phyloP scores from a whole-genome alignment of 1,140 invertebrate genomes.

The Drosophila rufa region DNA sequence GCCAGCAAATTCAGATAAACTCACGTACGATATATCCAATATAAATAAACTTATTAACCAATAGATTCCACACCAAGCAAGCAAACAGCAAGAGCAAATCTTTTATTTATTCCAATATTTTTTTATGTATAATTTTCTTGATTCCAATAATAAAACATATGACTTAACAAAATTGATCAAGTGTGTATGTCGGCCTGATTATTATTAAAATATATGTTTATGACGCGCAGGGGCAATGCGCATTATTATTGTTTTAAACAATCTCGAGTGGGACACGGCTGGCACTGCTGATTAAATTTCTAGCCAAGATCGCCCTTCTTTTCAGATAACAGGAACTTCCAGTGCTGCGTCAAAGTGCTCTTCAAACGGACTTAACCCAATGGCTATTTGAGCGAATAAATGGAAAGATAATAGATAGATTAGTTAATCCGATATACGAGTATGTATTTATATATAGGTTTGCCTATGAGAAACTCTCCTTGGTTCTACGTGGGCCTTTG shows the following conservation, averaged over 20 bases:
- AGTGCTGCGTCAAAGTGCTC: neutral
- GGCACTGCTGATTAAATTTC: conserved; percentile 9
- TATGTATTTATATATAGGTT: neutral
- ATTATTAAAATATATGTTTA: conserved; percentile 6
- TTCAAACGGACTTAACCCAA: neutral
- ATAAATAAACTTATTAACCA: conserved; percentile 67
- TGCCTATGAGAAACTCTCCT: neutral
- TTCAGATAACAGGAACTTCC: conserved; percentile 8
- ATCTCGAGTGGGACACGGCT: conserved; percentile 22
- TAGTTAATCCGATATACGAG: neutral
- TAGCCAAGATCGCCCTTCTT: neutral
- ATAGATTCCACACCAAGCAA: conserved; percentile 59
- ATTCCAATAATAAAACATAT: conserved; percentile 49
- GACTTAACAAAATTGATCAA: conserved; percentile 28
- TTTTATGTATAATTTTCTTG: conserved; percentile 44
- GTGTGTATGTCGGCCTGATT: conserved; percentile 6
- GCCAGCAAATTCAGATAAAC: conserved; percentile 49
- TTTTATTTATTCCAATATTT: conserved; percentile 47
- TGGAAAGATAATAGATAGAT: conserved; percentile 4
- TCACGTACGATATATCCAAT: conserved; percentile 34
- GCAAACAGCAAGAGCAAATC: conserved; percentile 23
- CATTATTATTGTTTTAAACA: conserved; percentile 23
- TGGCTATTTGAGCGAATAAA: neutral
- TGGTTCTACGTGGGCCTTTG: neutral
- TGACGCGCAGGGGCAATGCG: conserved; percentile 9